Evolutionary conservation across 1,140 invertebrate genomes (phyloP).

Genomic region (Nixonia krombeini): DNA sequence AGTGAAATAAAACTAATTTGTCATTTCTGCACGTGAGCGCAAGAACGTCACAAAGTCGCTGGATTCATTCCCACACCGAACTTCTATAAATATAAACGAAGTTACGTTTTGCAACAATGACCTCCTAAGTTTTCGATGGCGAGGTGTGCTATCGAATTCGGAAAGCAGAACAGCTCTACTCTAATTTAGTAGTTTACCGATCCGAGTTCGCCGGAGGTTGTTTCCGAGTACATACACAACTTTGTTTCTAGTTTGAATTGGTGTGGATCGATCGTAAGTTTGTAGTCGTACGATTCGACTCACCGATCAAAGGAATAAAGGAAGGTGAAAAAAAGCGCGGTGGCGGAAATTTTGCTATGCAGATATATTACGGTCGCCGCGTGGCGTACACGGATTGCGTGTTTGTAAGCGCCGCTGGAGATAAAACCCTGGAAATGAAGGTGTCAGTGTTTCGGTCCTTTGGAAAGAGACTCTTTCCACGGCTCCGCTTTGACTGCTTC

Average conservation of each 20-base stretch:
- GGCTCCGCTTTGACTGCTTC: no score
- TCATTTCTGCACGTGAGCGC: no score
- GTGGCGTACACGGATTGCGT: no score
- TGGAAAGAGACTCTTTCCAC: no score
- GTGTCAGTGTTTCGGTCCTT: neutral
- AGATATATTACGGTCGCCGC: no score
- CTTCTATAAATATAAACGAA: conserved; percentile 21
- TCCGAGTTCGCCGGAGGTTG: conserved; percentile 19
- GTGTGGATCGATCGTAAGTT: conserved; percentile 4
- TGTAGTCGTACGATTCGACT: neutral
- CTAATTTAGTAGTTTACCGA: conserved; percentile 42
- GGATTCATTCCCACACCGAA: neutral
- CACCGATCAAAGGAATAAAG: neutral
- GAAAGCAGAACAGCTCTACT: conserved; percentile 27
- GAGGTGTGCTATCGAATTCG: conserved; percentile 12
- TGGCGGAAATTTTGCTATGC: neutral
- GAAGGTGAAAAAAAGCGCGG: neutral
- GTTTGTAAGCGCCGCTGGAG: no score
- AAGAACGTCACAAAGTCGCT: neutral
- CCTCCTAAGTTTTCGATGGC: conserved; percentile 14
- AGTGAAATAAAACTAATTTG: no score
- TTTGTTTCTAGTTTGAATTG: conserved; percentile 19
- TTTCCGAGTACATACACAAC: conserved; percentile 1
- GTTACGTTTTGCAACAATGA: conserved; percentile 13
- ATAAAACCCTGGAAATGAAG: conserved; percentile 15